Base-by-base conservation (phyloP, 1,140 invertebrate species). In the Penaeus japonicus region DNA sequence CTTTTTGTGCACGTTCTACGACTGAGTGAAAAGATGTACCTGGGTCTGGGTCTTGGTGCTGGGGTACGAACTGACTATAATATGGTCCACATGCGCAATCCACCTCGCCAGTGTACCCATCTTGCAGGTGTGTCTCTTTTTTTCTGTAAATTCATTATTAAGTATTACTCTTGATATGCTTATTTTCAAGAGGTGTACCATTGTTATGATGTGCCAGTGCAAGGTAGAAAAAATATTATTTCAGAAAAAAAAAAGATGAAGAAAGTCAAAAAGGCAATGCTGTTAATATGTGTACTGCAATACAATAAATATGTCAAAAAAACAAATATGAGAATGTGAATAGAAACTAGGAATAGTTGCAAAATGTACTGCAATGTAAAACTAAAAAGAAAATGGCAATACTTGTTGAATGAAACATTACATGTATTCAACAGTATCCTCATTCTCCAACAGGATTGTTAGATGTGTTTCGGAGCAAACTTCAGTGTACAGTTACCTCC, bases 1-100 rank as follows among this genome's bases (percentile, higher is more conserved):
- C 94, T 97, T 30, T 98, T 99, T 93, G 94, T 98, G 75, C 97
- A 98, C 94, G 94, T 97, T 30, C 93, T 96, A 91, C 95, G 97
- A 92, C 94, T 94, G 84, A 96, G 95, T 94, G 96, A 97, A 91
- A 95, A 96, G 90, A 96, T 95, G 93, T 99, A 96, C 92, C 39
- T 84, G 53, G 89, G 89, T 27, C 81, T 90, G 24, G 89, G 89
- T 10, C 35, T 87, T 22, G 89, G 92, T 96, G 57, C 97, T 97
- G 35, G 94, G 96, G 17, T 96, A 95, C 91, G 94, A 96, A 95
- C 95, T 35, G 95, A 96, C 91, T 98, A 97, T 93, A 96, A 98
- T 91, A 97, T 98, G 94, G 95, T 98, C 86, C 96, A 98, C 92
- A 93, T 99, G 59, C 96, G 95, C 91, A 95, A 95, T 91, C 94